A percentile compares a stretch with the other conserved stretches of the same genome.
These are phyloP conservation scores for Lumbricus terrestris DNA, from an alignment of 2,888 invertebrate genomes.

Conservation along the genomic window DNA sequence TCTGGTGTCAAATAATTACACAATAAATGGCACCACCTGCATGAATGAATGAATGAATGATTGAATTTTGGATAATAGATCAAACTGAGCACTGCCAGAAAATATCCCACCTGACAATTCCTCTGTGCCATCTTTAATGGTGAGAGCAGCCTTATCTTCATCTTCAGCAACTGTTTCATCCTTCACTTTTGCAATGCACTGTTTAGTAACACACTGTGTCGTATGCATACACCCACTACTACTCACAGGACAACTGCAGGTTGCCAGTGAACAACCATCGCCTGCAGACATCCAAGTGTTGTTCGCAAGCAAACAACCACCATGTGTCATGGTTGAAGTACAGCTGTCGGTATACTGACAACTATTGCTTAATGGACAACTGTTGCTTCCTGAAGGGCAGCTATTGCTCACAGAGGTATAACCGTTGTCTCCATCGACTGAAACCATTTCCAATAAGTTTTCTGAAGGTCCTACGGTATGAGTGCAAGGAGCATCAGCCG, in stretches of 20 bases:
- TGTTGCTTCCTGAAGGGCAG: neutral
- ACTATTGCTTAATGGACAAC: neutral
- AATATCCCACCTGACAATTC: neutral
- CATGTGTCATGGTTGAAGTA: neutral
- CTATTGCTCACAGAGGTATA: neutral
- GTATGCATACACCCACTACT: neutral
- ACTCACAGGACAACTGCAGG: neutral
- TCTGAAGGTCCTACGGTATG: neutral
- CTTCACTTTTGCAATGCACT: neutral
- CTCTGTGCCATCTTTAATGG: neutral
- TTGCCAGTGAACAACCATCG: neutral
- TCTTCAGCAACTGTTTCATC: neutral
- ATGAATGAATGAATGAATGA: neutral
- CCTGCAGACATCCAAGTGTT: neutral
- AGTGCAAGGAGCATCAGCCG: neutral
- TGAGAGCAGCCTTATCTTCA: neutral
- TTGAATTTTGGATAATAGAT: neutral
- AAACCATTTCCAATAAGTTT: neutral
- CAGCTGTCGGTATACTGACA: neutral
- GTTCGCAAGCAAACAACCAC: constrained; percentile 9
- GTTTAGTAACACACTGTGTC: neutral
- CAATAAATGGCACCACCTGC: neutral
- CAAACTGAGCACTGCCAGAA: neutral
- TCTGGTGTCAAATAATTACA: neutral
- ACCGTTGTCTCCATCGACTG: neutral